These are phyloP conservation scores for Todiramphus chloris DNA, from an alignment of 2,113 vertebrate species.

Conservation along the genomic window DNA sequence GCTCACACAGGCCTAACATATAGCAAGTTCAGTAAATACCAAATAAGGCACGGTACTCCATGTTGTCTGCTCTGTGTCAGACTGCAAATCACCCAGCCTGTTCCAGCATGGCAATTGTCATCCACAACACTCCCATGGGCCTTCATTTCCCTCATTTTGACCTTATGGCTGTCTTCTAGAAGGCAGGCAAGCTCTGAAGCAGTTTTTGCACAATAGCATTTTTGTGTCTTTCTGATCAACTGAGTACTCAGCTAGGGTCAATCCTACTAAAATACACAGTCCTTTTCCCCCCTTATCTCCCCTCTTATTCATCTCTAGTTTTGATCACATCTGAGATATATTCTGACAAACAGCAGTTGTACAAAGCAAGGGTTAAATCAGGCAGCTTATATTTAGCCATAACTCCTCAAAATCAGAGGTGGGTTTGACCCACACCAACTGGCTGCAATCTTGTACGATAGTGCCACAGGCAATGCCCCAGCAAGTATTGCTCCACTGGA, in stretches of 20 bases:
- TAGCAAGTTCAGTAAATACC: neutral
- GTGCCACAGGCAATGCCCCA: fast-evolving
- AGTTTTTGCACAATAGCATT: neutral
- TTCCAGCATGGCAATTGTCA: neutral
- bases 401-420: neutral
- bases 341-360: neutral
- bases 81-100: neutral
- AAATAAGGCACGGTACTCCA: neutral
- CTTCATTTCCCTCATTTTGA: neutral
- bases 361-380: neutral
- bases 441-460: too few relatives aligned
- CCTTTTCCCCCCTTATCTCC: fast-evolving
- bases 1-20: neutral
- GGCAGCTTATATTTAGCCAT: neutral
- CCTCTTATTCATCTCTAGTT: neutral
- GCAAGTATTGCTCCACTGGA: fast-evolving
- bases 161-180: neutral
- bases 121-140: neutral
- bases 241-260: neutral
- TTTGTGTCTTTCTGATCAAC: neutral
- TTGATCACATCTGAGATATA: neutral
- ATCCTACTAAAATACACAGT: neutral
- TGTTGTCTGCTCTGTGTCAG: neutral
- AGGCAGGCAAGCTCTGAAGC: neutral
- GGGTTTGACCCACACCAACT: neutral